These are phyloP conservation scores for Apodemus speciosus DNA, from an alignment of 2,113 vertebrate species.

Conservation along the genomic window DNA sequence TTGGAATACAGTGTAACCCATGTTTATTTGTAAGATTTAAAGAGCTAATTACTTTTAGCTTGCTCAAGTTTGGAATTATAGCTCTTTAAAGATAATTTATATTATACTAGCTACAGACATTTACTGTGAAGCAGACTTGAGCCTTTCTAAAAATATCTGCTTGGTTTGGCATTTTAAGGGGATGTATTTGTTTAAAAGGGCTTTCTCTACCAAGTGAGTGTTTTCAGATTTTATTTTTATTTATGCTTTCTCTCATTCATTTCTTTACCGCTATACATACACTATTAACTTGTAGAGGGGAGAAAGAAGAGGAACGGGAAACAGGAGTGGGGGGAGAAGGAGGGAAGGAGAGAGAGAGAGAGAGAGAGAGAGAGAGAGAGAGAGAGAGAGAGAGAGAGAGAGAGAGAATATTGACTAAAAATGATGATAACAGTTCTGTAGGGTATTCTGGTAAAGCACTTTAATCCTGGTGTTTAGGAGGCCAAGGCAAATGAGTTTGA, in stretches of 20 bases:
- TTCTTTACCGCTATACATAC: not conserved
- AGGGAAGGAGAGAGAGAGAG: too few relatives aligned
- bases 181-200: not conserved
- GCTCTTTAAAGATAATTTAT: conserved; percentile 25
- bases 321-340: too few relatives aligned
- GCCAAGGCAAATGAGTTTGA: not conserved
- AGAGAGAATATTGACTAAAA: not conserved
- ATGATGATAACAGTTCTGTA: not conserved
- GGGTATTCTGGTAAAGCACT: not conserved
- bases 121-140: not conserved
- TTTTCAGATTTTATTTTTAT: not conserved
- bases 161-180: not conserved
- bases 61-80: not conserved
- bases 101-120: not conserved
- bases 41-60: not conserved
- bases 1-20: conserved; percentile 8
- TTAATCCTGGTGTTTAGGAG: not conserved
- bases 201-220: not conserved
- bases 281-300: not conserved
- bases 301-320: too few relatives aligned
- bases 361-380: not conserved
- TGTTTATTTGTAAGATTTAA: conserved; percentile 23
- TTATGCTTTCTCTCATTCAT: not conserved
- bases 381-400: too few relatives aligned
- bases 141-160: not conserved